These are phyloP conservation scores for Dermatemys mawii DNA, from an alignment of 2,113 vertebrate species.

Conservation along the genomic window DNA sequence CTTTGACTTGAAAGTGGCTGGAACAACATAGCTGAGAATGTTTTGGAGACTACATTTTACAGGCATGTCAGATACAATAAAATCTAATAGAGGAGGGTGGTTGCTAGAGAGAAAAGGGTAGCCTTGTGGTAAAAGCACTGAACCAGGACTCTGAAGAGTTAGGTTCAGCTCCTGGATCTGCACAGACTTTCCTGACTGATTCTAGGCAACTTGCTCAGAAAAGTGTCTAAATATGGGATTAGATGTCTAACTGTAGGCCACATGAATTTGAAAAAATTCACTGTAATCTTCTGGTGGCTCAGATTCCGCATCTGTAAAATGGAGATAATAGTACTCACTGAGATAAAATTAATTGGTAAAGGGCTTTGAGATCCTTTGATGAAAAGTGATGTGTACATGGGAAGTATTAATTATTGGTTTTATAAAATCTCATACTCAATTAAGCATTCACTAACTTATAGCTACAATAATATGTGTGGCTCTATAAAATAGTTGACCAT, in stretches of 20 bases:
- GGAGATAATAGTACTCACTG: neutral
- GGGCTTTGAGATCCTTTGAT: constrained; percentile 1
- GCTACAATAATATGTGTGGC: constrained; percentile 4
- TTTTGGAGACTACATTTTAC: neutral
- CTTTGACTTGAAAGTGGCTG: neutral
- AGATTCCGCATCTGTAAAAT: neutral
- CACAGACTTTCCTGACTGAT: neutral
- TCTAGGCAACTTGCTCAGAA: neutral
- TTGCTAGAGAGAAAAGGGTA: rapidly evolving
- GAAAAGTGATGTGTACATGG: neutral
- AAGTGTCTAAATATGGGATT: neutral
- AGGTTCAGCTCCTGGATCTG: neutral
- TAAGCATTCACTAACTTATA: neutral
- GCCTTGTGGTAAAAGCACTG: neutral
- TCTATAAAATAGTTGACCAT: neutral
- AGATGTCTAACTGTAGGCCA: neutral
- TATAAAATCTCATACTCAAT: neutral
- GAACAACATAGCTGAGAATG: neutral
- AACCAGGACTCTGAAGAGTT: neutral
- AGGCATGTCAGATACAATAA: rapidly evolving
- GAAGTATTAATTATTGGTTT: neutral
- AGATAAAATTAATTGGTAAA: neutral
- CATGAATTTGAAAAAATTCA: neutral
- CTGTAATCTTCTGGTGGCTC: neutral
- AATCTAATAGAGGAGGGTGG: rapidly evolving